Evolutionary conservation across 92 coral and sea anemone genomes (phyloP), one percentile per base, ranked within the genome.

Genomic region (Palythoa heliodiscus): DNA sequence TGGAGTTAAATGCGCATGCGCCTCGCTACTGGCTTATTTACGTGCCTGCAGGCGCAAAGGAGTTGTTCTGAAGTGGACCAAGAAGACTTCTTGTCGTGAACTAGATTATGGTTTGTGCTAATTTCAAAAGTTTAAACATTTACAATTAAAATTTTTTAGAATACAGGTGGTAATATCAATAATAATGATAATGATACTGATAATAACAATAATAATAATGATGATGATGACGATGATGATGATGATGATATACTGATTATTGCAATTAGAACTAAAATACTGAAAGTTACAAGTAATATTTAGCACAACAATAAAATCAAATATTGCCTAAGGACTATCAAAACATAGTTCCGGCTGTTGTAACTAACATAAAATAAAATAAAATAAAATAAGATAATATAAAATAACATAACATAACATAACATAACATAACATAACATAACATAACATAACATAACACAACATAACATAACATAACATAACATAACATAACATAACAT

Each of bases 41-140:
- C 92, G 98, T 16, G 93, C 91, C 24, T 96, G 98, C 83, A 81
- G 91, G 78, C 87, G 93, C 22, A 75, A 79, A 69, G 98, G 96
- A n/a, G 83, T 92, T 43, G 38, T 53, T 14, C 88, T 96, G 50
- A 87, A 60, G 71, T 96, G 98, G 98, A 92, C 96, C 66, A 74
- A 92, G 71, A 88, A 85, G 76, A 91, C 76, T 16, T 88, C 88
- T 17, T 93, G 97, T 87, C 95, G 95, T 91, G 72, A 76, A 93
- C 80, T 48, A 25, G 58, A 40, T 15, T 19, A 60, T 68, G 76
- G 61, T 66, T 47, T 40, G 55, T 53, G 47, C 24, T n/a, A 25
- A 25, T 64, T 58, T 58, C 15, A 15, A 0, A 9, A 58, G 64
- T 19, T 58, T 9, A 58, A 58, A 4, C 5, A 1, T 14, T 58